Conservation (phyloP, 2,113 vertebrate genomes). For the Fregetta grallaria region DNA sequence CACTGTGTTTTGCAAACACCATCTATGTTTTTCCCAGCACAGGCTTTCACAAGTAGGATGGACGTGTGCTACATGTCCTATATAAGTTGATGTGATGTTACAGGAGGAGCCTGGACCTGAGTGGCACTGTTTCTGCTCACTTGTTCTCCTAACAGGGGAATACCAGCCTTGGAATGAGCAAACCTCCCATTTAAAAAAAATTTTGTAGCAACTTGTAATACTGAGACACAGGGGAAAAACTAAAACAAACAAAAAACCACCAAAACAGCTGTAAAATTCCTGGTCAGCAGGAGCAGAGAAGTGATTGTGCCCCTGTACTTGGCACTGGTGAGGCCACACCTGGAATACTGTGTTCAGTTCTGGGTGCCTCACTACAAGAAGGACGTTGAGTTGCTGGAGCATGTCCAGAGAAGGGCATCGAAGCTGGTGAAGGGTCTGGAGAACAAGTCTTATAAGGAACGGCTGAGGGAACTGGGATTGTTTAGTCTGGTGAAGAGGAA, state of each 20-base stretch:
- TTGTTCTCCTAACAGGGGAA: background rate
- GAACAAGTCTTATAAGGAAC: too few species aligned
- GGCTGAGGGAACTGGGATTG: too few species aligned
- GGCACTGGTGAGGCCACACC: too few species aligned
- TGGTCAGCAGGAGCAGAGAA: too few species aligned
- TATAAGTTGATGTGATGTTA: background rate
- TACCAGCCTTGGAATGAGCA: background rate
- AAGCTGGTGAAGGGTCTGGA: too few species aligned
- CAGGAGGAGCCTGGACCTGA: background rate
- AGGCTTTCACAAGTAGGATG: background rate
- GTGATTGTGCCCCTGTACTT: too few species aligned
- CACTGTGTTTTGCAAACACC: background rate
- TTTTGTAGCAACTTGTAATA: background rate
- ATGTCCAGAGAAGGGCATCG: too few species aligned
- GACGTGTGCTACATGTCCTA: accelerated
- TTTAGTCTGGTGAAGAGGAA: too few species aligned
- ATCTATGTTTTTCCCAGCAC: background rate
- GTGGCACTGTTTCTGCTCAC: background rate
- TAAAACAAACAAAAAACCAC: accelerated
- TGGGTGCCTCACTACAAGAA: too few species aligned
- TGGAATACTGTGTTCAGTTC: too few species aligned
- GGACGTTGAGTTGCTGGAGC: too few species aligned
- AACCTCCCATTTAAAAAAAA: background rate
- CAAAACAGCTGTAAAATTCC: background rate
- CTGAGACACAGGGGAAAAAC: background rate